Evolutionary conservation across 30 jellyfish, hydroid and myxozoan genomes (phyloP).

Genomic region (Rhopilema esculentum): DNA sequence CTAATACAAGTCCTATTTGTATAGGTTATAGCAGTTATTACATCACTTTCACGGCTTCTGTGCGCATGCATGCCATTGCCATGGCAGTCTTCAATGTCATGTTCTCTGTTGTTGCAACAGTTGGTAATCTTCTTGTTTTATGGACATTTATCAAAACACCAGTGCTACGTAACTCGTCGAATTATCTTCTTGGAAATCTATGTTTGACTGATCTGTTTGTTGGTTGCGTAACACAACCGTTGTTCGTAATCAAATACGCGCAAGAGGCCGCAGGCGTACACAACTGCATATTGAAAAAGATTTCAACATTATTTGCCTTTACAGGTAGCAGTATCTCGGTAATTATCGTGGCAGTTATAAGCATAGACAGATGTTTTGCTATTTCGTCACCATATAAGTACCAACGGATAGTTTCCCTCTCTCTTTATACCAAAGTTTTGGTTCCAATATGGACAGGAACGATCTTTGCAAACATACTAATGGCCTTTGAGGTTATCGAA

Average conservation of each 20-base stretch:
- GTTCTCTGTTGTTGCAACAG: neutral
- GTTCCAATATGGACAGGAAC: neutral
- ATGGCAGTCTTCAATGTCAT: neutral
- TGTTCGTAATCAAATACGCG: neutral
- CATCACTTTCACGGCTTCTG: neutral
- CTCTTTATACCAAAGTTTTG: neutral
- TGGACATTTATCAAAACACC: constrained; percentile 15
- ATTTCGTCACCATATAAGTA: neutral
- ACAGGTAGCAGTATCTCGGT: neutral
- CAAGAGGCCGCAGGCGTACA: neutral
- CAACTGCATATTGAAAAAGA: neutral
- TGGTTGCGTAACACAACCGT: constrained; percentile 15
- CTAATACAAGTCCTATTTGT: neutral
- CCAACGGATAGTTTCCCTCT: neutral
- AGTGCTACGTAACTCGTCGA: constrained; percentile 15
- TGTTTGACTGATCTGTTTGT: constrained; percentile 12
- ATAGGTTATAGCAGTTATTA: neutral
- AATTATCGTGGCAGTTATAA: neutral
- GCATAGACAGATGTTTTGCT: constrained; percentile 29
- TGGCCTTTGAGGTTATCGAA: neutral
- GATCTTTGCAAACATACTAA: neutral
- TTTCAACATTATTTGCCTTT: neutral
- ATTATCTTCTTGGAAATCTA: constrained; percentile 5
- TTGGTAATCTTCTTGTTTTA: neutral
- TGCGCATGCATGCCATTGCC: neutral